A percentile compares a stretch with the other conserved stretches of the same genome.
Conservation (phyloP, 2,113 vertebrate genomes). For the Nothobranchius kuhntae region DNA sequence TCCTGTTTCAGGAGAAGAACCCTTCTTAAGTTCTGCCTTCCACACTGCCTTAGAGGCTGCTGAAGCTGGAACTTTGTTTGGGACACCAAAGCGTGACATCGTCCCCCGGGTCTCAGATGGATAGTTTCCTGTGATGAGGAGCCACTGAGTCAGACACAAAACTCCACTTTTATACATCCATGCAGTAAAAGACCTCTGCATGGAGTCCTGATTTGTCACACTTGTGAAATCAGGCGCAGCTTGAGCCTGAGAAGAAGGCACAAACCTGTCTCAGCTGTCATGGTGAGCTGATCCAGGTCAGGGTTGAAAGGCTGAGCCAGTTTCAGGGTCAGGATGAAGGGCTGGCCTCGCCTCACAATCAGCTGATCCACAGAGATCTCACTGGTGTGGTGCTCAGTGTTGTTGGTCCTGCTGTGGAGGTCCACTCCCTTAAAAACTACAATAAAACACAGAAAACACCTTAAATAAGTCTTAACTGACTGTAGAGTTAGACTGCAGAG, state of each 20-base stretch:
- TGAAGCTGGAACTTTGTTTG: neutral
- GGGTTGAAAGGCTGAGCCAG: conserved; percentile 55
- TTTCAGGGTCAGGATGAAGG: conserved; percentile 76
- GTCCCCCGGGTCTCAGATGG: conserved; percentile 71
- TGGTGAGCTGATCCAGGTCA: conserved; percentile 50
- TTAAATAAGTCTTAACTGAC: no score
- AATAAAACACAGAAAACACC: neutral
- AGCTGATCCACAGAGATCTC: conserved; percentile 75
- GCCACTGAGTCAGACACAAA: neutral
- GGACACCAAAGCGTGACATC: conserved; percentile 66
- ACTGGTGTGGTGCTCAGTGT: conserved; percentile 78
- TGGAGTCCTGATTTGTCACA: neutral
- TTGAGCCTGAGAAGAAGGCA: neutral
- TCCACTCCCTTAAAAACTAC: conserved; percentile 37
- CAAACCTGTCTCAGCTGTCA: conserved; percentile 76
- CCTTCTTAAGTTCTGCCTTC: conserved; percentile 66
- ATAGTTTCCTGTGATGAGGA: conserved; percentile 63
- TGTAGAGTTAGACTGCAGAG: no score
- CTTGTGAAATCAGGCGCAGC: neutral
- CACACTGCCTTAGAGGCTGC: conserved; percentile 67
- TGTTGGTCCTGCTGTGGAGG: conserved; percentile 71
- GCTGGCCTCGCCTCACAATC: conserved; percentile 81
- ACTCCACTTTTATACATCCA: neutral
- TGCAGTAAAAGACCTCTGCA: neutral
- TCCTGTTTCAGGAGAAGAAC: neutral